Percentiles rank a stretch among this genome's conserved stretches.
These are phyloP conservation scores for Sceloporus tristichus DNA, from an alignment of 2,113 vertebrate genomes.

Conservation along the genomic window DNA sequence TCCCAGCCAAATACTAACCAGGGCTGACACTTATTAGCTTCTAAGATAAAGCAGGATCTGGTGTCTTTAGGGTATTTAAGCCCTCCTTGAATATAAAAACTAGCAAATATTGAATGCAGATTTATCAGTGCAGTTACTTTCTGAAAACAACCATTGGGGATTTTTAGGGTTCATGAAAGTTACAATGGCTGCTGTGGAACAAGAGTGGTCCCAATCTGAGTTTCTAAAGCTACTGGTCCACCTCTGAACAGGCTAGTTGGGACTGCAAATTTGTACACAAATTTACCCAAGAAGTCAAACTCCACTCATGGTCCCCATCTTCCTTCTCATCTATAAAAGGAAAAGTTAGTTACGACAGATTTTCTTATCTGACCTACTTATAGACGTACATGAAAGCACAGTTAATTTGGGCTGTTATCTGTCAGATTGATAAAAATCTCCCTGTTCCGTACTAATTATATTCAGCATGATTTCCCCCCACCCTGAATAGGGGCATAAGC, in stretches of 20 bases:
- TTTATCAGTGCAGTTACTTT: too few relatives aligned
- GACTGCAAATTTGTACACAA: background rate
- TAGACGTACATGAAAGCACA: constrained; percentile 74
- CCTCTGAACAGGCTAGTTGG: background rate
- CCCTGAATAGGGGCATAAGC: constrained; percentile 26
- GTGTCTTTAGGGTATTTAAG: too few relatives aligned
- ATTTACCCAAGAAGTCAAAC: background rate
- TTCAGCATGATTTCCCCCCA: constrained; percentile 65
- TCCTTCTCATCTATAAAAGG: constrained; percentile 58
- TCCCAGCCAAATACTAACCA: too few relatives aligned
- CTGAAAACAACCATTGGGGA: background rate
- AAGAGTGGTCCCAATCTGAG: background rate
- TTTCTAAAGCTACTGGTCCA: background rate
- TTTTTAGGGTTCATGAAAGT: background rate
- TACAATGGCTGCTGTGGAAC: background rate
- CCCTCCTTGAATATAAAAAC: too few relatives aligned
- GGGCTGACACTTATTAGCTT: too few relatives aligned
- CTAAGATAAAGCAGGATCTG: too few relatives aligned
- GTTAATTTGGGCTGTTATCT: constrained; percentile 77
- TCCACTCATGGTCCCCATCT: constrained; percentile 4
- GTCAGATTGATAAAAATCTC: constrained; percentile 76
- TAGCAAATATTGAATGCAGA: too few relatives aligned
- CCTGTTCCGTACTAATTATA: constrained; percentile 75
- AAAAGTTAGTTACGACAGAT: constrained; percentile 73
- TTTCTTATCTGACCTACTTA: constrained; percentile 79